Percentiles rank a stretch among this genome's conserved stretches.
Conservation (phyloP, 2,797 vertebrate species). For the Rhinogobio ventralis region DNA sequence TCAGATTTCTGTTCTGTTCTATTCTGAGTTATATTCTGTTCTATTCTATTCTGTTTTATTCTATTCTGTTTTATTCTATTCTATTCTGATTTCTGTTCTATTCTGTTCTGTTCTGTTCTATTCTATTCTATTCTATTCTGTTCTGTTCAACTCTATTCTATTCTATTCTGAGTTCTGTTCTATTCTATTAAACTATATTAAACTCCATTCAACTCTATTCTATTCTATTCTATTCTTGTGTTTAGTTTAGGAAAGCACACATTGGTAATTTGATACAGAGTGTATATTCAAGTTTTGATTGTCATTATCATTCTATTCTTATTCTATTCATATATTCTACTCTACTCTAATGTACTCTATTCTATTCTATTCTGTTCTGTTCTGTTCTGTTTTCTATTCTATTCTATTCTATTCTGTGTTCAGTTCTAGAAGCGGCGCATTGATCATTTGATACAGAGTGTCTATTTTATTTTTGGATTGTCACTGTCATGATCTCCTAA, state of each 20-base stretch:
- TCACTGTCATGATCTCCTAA: not conserved
- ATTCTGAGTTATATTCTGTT: no score
- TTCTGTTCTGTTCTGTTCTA: not conserved
- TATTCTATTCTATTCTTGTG: not conserved
- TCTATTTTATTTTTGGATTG: not conserved
- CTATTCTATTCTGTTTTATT: no score
- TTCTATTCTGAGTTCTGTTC: constrained; percentile 10
- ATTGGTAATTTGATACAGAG: not conserved
- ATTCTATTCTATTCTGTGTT: not conserved
- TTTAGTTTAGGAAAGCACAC: not conserved
- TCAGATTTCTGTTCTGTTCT: no score
- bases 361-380: not conserved
- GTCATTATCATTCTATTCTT: not conserved
- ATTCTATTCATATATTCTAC: not conserved
- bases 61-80: no score
- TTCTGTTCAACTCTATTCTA: constrained; percentile 19
- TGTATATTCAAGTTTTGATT: not conserved
- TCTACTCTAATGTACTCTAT: no score
- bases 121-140: not conserved
- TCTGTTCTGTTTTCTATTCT: constrained; percentile 20
- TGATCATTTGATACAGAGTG: not conserved
- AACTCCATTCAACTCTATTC: no score
- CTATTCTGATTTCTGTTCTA: no score
- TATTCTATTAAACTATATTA: no score
- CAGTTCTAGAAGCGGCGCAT: not conserved